Conservation (phyloP, 1,140 invertebrate genomes). For the Hyles vespertilio region DNA sequence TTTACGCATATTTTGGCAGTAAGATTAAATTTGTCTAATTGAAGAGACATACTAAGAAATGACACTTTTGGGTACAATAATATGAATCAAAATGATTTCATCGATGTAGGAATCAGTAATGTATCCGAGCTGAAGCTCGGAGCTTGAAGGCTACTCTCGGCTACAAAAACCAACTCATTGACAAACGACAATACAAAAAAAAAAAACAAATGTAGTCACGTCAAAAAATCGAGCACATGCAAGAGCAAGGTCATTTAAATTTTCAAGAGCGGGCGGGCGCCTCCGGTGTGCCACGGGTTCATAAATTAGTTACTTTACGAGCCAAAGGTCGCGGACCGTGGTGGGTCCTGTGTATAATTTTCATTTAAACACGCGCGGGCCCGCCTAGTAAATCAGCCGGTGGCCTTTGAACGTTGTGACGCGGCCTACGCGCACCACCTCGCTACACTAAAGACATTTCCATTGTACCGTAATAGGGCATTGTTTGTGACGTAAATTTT, state of each 20-base stretch:
- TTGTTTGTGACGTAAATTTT: conserved; percentile 68
- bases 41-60: too few relatives aligned
- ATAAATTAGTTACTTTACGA: conserved; percentile 66
- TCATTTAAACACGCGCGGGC: conserved; percentile 60
- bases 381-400: conserved; percentile 54
- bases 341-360: conserved; percentile 55
- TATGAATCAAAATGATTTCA: too few relatives aligned
- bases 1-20: too few relatives aligned
- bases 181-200: too few relatives aligned
- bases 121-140: too few relatives aligned
- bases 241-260: conserved; percentile 39
- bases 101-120: too few relatives aligned
- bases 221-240: conserved; percentile 28
- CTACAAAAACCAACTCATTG: too few relatives aligned
- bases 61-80: too few relatives aligned
- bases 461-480: conserved; percentile 64
- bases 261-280: conserved; percentile 49
- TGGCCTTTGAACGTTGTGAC: conserved; percentile 19
- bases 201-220: too few relatives aligned
- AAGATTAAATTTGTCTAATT: too few relatives aligned
- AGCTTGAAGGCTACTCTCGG: too few relatives aligned
- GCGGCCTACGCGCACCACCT: conserved; percentile 14
- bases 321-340: conserved; percentile 50
- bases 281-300: conserved; percentile 54
- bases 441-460: conserved; percentile 60